Base-by-base conservation (phyloP, 2,888 invertebrate genomes). In the Geotrupes spiniger region DNA sequence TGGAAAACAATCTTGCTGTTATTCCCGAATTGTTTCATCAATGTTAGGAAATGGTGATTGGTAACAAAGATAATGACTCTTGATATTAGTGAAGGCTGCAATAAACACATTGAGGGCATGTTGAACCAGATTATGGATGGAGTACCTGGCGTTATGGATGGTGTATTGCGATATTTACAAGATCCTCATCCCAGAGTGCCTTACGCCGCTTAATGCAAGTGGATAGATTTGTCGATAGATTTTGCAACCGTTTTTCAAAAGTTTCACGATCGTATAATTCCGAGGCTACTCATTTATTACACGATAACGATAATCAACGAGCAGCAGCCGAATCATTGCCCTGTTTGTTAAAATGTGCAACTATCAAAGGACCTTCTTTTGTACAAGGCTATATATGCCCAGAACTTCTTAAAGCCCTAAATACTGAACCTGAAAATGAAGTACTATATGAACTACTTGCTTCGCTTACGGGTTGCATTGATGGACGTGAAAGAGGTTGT, bases 181-280 rank as follows among this genome's bases (percentile, higher is more conserved):
- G 74, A 74, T 62, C 73, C 91, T 82, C 93, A 94, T 71, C 92
- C 93, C 1, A 79, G 94, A 56, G 95, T 95, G 1, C 81, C 98
- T 48, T 97, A 96, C 69, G 99, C 99, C 2, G 93, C 96, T 12
- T 70, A 99, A 99, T 75, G 97, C 98, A 12, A 83, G 99, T 36
- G 99, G 99, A 5, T 98, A 99, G 74, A 94, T n/a, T n/a, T 99
- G 93, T 91, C 97, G 0, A 92, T 97, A 0, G 99, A 99, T 76
- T 99, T 99, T 75, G 95, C 95, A 2, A 97, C 97, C 1, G 78
- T 82, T 8, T 95, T 99, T 63, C 95, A 99, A 72, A 98, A 97
- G 77, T 99, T 95, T 76, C 98, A 99, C 69, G 89, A 87, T 59
- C 89, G 88, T 74, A 95, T 99, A 36, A 89, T 99, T 25, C 93